phyloP scores from a whole-genome alignment of 2,888 invertebrate genomes.

The Cyclophora albipunctata region DNA sequence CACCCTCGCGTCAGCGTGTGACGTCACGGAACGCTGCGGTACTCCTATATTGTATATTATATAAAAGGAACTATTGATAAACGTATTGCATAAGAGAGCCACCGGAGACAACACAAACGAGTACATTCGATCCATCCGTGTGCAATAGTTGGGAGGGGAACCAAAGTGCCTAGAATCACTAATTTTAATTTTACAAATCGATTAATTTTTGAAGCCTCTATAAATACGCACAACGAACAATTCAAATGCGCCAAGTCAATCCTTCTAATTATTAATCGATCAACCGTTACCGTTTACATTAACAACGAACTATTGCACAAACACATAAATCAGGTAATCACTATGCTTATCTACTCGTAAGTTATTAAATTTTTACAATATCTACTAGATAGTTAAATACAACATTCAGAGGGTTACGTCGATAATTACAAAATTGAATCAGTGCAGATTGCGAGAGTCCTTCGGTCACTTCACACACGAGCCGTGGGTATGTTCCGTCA shows the following conservation, averaged over 20 bases:
- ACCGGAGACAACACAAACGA: conserved; percentile 44
- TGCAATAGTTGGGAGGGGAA: conserved; percentile 55
- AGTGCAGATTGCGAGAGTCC: conserved; percentile 44
- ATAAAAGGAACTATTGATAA: conserved; percentile 40
- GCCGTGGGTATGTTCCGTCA: too few species aligned
- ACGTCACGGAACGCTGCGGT: neutral
- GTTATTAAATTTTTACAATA: conserved; percentile 67
- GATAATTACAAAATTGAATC: conserved; percentile 70
- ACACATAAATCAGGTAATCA: conserved; percentile 58
- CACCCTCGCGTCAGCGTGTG: too few species aligned
- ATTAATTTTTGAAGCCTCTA: conserved; percentile 68
- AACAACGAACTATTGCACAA: conserved; percentile 64
- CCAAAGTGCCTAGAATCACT: conserved; percentile 63
- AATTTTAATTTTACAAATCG: conserved; percentile 55
- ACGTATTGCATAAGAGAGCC: conserved; percentile 51
- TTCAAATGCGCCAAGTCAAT: conserved; percentile 48
- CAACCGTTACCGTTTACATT: conserved; percentile 38
- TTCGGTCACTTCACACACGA: too few species aligned
- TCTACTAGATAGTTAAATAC: conserved; percentile 68
- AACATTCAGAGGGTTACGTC: conserved; percentile 70
- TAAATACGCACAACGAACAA: conserved; percentile 55
- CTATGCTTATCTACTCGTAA: conserved; percentile 64
- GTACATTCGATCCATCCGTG: conserved; percentile 36
- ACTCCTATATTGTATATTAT: conserved; percentile 21
- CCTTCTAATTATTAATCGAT: conserved; percentile 46